These are phyloP conservation scores for Hydrophis major DNA, from an alignment of 2,797 vertebrate species.

Conservation along the genomic window DNA sequence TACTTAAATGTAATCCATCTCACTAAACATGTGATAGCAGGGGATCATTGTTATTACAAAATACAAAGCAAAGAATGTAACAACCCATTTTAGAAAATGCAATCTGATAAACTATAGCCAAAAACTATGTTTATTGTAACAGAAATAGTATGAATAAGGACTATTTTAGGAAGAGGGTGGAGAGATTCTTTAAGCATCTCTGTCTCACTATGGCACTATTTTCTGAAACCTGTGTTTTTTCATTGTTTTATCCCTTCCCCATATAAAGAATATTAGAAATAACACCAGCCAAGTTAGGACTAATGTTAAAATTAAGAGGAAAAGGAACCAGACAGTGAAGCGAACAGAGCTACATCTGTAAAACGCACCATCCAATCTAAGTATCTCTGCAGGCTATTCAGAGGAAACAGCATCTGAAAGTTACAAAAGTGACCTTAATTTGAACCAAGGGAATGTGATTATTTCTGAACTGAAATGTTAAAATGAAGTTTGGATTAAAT, in stretches of 20 bases:
- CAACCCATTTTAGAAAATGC: slow-evolving; percentile 8
- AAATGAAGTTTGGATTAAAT: slow-evolving; percentile 64
- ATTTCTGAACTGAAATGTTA: slow-evolving; percentile 60
- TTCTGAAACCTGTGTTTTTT: slow-evolving; percentile 9
- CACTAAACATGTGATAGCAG: slow-evolving; percentile 69
- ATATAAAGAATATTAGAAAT: slow-evolving; percentile 36
- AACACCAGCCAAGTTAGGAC: slow-evolving; percentile 43
- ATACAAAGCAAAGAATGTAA: slow-evolving; percentile 74
- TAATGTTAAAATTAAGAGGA: slow-evolving; percentile 37
- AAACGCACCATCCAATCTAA: slow-evolving; percentile 47
- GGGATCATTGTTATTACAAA: slow-evolving; percentile 56
- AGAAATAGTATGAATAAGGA: not conserved
- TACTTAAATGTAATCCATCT: slow-evolving; percentile 71
- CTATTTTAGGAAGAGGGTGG: not conserved
- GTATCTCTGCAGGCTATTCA: slow-evolving; percentile 45
- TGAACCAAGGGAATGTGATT: slow-evolving; percentile 64
- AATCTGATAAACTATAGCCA: not conserved
- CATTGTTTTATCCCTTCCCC: slow-evolving; percentile 17
- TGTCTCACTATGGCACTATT: not conserved
- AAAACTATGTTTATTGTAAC: not conserved
- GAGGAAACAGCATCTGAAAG: slow-evolving; percentile 60
- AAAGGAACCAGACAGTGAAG: slow-evolving; percentile 32
- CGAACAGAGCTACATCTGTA: slow-evolving; percentile 47
- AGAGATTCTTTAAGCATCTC: not conserved
- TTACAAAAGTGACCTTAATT: slow-evolving; percentile 62